Conservation (phyloP, 2,113 vertebrate species). For the Phodopus roborovskii region DNA sequence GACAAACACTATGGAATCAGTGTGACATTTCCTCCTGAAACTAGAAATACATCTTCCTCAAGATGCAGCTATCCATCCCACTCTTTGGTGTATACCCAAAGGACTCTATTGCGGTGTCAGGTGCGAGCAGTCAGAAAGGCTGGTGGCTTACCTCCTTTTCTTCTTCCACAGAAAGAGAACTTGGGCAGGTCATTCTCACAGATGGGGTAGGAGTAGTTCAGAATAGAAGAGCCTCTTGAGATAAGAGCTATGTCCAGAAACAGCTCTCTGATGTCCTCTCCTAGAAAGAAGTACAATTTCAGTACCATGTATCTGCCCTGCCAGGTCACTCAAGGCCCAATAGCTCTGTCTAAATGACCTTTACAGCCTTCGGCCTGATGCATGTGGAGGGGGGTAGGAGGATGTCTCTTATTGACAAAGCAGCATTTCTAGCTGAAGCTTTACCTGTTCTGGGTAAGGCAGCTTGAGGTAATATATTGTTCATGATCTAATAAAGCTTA, state of each 20-base stretch:
- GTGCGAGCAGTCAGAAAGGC: neutral
- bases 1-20: neutral
- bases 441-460: neutral
- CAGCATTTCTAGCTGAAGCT: neutral
- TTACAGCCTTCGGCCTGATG: neutral
- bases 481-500: too few species aligned
- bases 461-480: too few species aligned
- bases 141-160: slow-evolving; percentile 87
- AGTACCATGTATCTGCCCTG: neutral
- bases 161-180: slow-evolving; percentile 86
- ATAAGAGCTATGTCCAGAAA: slow-evolving; percentile 56
- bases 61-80: neutral
- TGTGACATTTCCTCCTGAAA: neutral
- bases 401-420: neutral
- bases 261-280: slow-evolving; percentile 82
- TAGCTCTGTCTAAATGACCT: neutral
- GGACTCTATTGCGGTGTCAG: neutral
- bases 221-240: slow-evolving; percentile 58
- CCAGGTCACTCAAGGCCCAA: neutral
- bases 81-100: neutral
- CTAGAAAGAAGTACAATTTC: slow-evolving; percentile 70
- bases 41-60: neutral
- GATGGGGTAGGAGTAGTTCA: slow-evolving; percentile 78
- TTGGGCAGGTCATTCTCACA: slow-evolving; percentile 72
- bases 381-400: too few species aligned